phyloP scores from a whole-genome alignment of 2,888 invertebrate genomes.

The Pharmacophagus antenor region DNA sequence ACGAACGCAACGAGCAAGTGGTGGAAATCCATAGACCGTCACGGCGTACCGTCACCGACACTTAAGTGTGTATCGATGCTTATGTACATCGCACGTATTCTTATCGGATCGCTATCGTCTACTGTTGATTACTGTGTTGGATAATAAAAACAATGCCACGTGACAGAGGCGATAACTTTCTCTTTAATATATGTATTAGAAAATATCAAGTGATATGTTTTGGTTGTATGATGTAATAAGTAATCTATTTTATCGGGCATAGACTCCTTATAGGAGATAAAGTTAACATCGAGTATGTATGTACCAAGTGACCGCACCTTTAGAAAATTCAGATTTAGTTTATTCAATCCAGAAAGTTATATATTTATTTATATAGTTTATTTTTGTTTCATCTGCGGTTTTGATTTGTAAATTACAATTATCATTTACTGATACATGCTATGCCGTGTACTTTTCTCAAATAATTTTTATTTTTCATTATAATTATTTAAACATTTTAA shows the following conservation, averaged over 20 bases:
- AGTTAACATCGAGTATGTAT: slow-evolving; percentile 19
- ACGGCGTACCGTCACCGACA: slow-evolving; percentile 33
- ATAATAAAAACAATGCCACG: slow-evolving; percentile 78
- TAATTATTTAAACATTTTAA: too few relatives aligned
- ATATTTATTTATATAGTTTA: not conserved
- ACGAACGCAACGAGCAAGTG: slow-evolving; percentile 37
- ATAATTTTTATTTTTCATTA: too few relatives aligned
- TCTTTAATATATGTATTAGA: slow-evolving; percentile 49
- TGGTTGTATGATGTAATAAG: slow-evolving; percentile 60
- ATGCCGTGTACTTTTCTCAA: too few relatives aligned
- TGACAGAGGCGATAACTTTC: slow-evolving; percentile 55
- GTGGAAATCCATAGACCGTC: slow-evolving; percentile 35
- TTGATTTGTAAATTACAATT: not conserved
- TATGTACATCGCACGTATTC: slow-evolving; percentile 46
- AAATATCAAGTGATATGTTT: slow-evolving; percentile 67
- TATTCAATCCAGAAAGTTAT: slow-evolving; percentile 8
- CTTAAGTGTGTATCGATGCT: slow-evolving; percentile 34
- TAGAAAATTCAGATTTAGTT: slow-evolving; percentile 10
- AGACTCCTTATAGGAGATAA: slow-evolving; percentile 46
- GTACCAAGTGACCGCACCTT: slow-evolving; percentile 21
- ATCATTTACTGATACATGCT: too few relatives aligned
- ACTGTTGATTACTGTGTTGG: slow-evolving; percentile 43
- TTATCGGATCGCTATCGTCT: slow-evolving; percentile 60
- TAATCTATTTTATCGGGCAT: slow-evolving; percentile 69
- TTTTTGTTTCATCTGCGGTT: not conserved